Base-by-base conservation (phyloP, 2,888 invertebrate genomes). In the Nebria brevicollis region DNA sequence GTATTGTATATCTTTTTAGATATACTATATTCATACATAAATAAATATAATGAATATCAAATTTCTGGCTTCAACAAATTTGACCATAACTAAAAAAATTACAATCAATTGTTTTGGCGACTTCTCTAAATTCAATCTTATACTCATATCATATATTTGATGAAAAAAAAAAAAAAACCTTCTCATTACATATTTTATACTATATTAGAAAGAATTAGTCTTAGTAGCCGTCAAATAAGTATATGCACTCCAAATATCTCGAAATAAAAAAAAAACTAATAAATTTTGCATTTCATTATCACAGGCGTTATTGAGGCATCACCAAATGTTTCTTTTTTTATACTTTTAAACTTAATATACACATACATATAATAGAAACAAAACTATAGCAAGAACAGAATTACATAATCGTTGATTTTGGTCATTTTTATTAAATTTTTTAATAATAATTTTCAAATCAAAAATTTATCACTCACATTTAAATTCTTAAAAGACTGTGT, bases 401-500 rank as follows among this genome's bases (percentile, higher is more conserved):
- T 77, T 64, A 80, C 41, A 54, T 82, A 83, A 72, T 83, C 82
- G 82, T 84, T 83, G 82, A 84, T 83, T 83, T 54, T 84, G 84
- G 84, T 84, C 84, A 82, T 78, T 81, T 74, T 76, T 77, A 76
- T 73, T 73, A n/a, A n/a, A 8, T 1, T 65, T 54, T 75, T 75
- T 13, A 34, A 20, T n/a, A 34, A 64, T 54, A 2, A 7, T 54
- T 54, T 64, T 54, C 75, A 78, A 80, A 80, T 79, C 54, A 80
- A 80, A 64, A 72, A 75, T 72, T 75, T 80, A 80, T 80, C 80
- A 80, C 80, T 80, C 75, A 80, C 80, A 80, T 80, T 80, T 80
- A 75, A 75, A 80, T 75, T 75, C 54, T 72, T 41, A 64, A 77
- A 74, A 80, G 80, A 75, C 70, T 75, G 34, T 75, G 25, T 6